Base-by-base conservation (phyloP, 92 coral and sea anemone genomes). In the Hydrozoanthus gracilis region DNA sequence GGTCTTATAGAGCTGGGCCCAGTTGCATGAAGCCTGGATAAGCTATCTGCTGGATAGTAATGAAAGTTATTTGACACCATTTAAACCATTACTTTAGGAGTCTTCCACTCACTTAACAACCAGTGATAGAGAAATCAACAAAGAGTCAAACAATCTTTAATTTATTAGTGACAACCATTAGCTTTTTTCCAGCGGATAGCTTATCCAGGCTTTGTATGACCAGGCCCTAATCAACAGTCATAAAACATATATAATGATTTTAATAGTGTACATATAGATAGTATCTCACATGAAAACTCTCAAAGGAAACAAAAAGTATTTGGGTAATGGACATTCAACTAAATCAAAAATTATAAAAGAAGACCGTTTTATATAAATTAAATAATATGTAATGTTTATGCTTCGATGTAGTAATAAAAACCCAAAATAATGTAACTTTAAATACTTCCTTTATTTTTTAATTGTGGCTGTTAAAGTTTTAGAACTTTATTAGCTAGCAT, bases 281-380 rank as follows among this genome's bases (percentile, higher is more conserved):
- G 61, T 54, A 54, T 54, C 61, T 54, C 61, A 54, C 61, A 54
- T 54, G 61, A 54, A 54, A 54, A 54, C 61, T 54, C 61, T 54
- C 61, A 73, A 46, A 16, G 35, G 51, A 44, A 73, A 73, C 49
- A 44, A 51, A 44, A 13, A 44, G 35, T 12, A 2, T 35, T 73
- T 16, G 46, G n/a, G 51, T 44, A 44, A 51, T 1, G n/a, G n/a
- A 16, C 44, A 44, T 73, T 73, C 78, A 44, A 51, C 47, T 47
- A 74, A 74, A 17, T 74, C 45, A 27, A 46, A 20, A 74, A 17
- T 47, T 74, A 74, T 74, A 74, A 47, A 46, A 44, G 8, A 74
- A 27, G 55, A 7, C 17, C 50, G 1, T 5, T 47, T 74, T 47
- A 12, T 44, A 47, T 74, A 8, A 74, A 74, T 74, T 56, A 44